Base-by-base conservation (phyloP, 2,888 invertebrate genomes). In the Metacarcinus magister region DNA sequence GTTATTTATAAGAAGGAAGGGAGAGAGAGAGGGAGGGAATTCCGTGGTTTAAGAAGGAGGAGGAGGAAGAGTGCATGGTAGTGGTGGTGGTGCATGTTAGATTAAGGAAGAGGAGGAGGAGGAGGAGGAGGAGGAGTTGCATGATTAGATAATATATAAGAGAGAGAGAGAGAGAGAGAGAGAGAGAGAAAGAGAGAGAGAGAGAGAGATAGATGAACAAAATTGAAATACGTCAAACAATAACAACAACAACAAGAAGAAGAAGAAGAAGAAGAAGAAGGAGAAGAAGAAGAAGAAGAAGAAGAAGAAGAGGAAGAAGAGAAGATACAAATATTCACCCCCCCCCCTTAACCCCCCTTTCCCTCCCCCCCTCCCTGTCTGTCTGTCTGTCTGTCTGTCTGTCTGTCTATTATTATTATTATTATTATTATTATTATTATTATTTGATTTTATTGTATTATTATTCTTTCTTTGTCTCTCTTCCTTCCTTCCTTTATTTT, bases 351-450 rank as follows among this genome's bases (percentile, higher is more conserved):
- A 10, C 60, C 60, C 60, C 5, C 8, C 60, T 60, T 19, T 60
- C 2, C 16, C 19, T 60, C 8, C 16, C 60, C 16, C 8, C 16
- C n/a, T 67, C 5, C 23, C 67, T 67, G n/a, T 67, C 46, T 91
- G 28, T 91, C 46, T 46, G 5, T 91, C 43, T 91, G 43, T 46
- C 82, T 82, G 32, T 82, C 82, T 82, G 82, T 82, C 82, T 82
- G 82, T 82, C 82, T 82, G 82, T 82, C 32, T 82, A 32, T 90
- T 90, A 28, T 28, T 90, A 28, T 90, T 39, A 2, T 92, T 90
- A 28, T 90, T 90, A 28, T 90, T 90, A 28, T 90, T 90, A 32
- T 90, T 90, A 32, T 90, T 90, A 19, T 90, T 90, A 32, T 90
- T 90, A 32, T 90, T 87, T 28, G n/a, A 5, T 7, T 89, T 90